Evolutionary conservation across 2,113 vertebrate genomes (phyloP).

Genomic region (Corythornis vintsioides): DNA sequence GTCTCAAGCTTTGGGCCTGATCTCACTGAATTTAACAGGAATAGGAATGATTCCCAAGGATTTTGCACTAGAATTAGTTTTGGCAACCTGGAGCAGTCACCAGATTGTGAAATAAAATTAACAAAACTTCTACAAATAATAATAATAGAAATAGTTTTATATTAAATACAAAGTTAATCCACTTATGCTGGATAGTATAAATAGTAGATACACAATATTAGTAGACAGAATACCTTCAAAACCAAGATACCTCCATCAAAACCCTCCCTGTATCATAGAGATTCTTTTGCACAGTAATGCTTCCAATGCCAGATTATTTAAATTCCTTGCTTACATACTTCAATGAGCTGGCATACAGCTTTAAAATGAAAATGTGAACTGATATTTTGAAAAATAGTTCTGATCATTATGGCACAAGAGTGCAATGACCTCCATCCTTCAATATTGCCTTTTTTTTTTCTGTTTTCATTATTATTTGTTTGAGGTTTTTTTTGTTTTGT

Average conservation of each 20-base stretch:
- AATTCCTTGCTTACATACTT: background rate
- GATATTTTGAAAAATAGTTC: slow-evolving; percentile 1
- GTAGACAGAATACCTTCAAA: background rate
- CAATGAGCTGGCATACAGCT: background rate
- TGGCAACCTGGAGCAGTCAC: background rate
- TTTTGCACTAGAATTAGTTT: background rate
- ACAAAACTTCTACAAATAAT: background rate
- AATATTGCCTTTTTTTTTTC: background rate
- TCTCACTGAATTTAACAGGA: background rate
- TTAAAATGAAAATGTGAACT: slow-evolving; percentile 21
- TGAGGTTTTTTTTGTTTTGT: too few relatives aligned
- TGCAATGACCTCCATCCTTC: background rate
- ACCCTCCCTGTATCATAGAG: background rate
- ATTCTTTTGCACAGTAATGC: background rate
- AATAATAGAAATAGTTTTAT: background rate
- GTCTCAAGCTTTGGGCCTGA: background rate
- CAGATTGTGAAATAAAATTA: background rate
- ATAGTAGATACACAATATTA: background rate
- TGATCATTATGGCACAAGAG: background rate
- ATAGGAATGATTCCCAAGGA: background rate
- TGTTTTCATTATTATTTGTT: background rate
- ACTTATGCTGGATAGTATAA: background rate
- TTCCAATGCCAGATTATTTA: background rate
- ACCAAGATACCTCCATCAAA: background rate
- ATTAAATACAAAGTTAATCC: background rate